Conservation (phyloP, 2,888 invertebrate genomes). For the Conchocele bisecta region DNA sequence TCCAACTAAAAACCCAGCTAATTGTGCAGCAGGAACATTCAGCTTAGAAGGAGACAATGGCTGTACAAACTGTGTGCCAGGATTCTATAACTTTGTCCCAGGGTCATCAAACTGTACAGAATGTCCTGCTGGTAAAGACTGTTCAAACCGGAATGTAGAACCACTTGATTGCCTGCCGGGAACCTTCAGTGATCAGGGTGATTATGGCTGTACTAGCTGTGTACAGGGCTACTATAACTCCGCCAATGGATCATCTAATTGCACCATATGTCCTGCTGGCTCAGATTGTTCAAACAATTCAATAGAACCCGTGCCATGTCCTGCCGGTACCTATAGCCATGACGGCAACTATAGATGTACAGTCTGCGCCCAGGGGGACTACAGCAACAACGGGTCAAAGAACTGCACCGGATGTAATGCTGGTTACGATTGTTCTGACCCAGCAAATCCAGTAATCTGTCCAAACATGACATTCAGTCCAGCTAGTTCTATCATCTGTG, state of each 20-base stretch:
- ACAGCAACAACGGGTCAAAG: slow-evolving; percentile 19
- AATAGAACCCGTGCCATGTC: slow-evolving; percentile 10
- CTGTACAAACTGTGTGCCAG: slow-evolving; percentile 37
- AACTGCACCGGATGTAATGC: slow-evolving; percentile 42
- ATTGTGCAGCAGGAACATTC: slow-evolving; percentile 62
- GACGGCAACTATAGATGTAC: slow-evolving; percentile 36
- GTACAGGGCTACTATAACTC: slow-evolving; percentile 28
- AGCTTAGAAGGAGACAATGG: slow-evolving; percentile 35
- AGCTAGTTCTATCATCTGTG: slow-evolving; percentile 46
- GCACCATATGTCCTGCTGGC: slow-evolving; percentile 39
- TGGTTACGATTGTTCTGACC: slow-evolving; percentile 49
- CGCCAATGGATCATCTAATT: slow-evolving; percentile 25
- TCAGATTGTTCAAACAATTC: slow-evolving; percentile 23
- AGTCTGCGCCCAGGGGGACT: slow-evolving; percentile 36
- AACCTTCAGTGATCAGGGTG: slow-evolving; percentile 56
- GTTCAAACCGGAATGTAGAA: slow-evolving; percentile 21
- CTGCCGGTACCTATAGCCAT: slow-evolving; percentile 53
- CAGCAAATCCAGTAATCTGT: slow-evolving; percentile 17
- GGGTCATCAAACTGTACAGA: slow-evolving; percentile 54
- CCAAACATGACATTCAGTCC: slow-evolving; percentile 54
- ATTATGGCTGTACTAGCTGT: slow-evolving; percentile 56
- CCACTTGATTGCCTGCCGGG: slow-evolving; percentile 48
- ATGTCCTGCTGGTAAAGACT: slow-evolving; percentile 59
- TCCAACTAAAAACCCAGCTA: slow-evolving; percentile 21
- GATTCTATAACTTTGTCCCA: slow-evolving; percentile 36